Evolutionary conservation across 2,797 vertebrate genomes (phyloP).

Genomic region (Australoheros facetus): DNA sequence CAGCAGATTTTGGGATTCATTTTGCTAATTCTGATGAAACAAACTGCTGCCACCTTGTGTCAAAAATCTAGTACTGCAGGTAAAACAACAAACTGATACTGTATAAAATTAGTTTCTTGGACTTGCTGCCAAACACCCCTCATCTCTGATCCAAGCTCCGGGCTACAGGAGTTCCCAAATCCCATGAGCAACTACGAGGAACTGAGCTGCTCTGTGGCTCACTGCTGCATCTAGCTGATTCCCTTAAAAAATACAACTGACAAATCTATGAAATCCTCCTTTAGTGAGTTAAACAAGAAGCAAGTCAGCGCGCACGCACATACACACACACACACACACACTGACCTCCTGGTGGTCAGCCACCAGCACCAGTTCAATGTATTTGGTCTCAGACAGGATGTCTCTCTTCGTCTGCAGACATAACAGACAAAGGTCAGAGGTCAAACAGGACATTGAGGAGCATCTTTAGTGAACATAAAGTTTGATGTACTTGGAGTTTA

Average conservation of each 20-base stretch:
- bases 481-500: not conserved
- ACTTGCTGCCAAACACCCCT: not conserved
- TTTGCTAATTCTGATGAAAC: not conserved
- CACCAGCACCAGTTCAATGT: constrained; percentile 92
- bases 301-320: no score
- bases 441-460: not conserved
- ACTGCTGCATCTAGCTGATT: not conserved
- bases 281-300: not conserved
- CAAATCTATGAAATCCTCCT: not conserved
- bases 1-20: not conserved
- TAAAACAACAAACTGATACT: not conserved
- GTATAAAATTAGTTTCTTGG: no score
- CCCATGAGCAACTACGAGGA: not conserved
- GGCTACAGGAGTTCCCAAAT: accelerated
- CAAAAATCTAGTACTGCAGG: accelerated
- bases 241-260: not conserved
- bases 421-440: not conserved
- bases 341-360: constrained; percentile 88
- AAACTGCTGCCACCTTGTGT: not conserved
- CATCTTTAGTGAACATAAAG: not conserved
- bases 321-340: not conserved
- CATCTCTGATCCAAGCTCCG: not conserved
- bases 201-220: no score
- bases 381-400: constrained; percentile 82
- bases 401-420: constrained; percentile 79